phyloP scores from a whole-genome alignment of 2,888 invertebrate species.

The Corbicula japonica region DNA sequence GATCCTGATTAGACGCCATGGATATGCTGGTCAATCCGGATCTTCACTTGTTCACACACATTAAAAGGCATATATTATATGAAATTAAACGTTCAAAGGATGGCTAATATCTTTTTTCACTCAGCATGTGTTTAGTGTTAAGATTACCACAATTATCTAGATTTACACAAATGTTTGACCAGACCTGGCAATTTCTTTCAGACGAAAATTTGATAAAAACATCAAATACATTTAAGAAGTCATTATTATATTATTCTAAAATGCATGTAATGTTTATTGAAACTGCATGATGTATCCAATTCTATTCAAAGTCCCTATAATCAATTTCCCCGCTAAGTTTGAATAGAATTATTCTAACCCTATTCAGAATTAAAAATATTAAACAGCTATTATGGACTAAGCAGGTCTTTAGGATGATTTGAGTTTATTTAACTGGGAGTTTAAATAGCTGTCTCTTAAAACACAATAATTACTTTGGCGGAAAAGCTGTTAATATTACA shows the following conservation, averaged over 20 bases:
- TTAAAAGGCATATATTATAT: too few species aligned
- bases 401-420: not conserved
- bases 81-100: too few species aligned
- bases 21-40: too few species aligned
- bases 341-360: constrained; percentile 34
- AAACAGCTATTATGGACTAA: not conserved
- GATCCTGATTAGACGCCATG: too few species aligned
- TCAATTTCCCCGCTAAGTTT: constrained; percentile 17
- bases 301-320: not conserved
- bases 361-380: constrained; percentile 32
- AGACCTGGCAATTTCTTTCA: too few species aligned
- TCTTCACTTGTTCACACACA: too few species aligned
- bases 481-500: constrained; percentile 24
- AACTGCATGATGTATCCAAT: constrained; percentile 6
- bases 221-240: not conserved
- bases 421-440: constrained; percentile 19
- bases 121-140: too few species aligned
- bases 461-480: not conserved
- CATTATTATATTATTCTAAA: constrained; percentile 10
- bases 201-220: too few species aligned
- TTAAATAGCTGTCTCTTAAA: constrained; percentile 12
- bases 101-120: too few species aligned
- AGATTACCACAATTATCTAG: too few species aligned
- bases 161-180: too few species aligned
- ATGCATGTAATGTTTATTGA: constrained; percentile 6